Conservation (phyloP, 2,797 vertebrate species). For the Channallabes apus region DNA sequence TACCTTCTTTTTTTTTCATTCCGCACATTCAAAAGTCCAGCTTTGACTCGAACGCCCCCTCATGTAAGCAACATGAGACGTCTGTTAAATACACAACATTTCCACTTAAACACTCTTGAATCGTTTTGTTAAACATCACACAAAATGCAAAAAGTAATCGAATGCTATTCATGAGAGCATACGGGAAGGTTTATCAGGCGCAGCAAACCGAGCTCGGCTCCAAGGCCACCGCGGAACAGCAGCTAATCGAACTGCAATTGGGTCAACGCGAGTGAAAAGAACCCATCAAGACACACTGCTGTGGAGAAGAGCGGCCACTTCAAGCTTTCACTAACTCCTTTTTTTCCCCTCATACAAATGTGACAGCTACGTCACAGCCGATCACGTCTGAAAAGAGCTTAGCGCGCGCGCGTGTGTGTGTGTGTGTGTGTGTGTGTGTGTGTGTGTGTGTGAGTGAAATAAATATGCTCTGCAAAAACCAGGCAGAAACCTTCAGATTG, state of each 20-base stretch:
- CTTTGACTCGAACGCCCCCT: no score
- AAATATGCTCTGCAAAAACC: background rate
- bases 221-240: conserved; percentile 7
- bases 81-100: background rate
- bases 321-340: conserved; percentile 22
- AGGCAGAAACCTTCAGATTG: background rate
- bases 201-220: background rate
- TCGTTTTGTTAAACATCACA: background rate
- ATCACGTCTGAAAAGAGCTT: conserved; percentile 1
- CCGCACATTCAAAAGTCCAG: no score
- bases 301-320: conserved; percentile 24
- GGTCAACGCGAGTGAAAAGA: conserved; percentile 37
- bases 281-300: conserved; percentile 13
- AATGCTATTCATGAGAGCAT: background rate
- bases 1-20: no score
- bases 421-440: background rate
- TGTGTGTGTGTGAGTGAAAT: background rate
- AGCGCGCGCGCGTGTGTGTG: background rate
- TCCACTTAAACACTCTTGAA: background rate
- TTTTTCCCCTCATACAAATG: background rate
- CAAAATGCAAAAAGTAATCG: background rate
- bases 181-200: background rate
- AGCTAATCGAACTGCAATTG: conserved; percentile 17
- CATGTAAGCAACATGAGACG: background rate
- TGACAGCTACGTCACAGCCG: background rate